Percentiles rank a stretch among this genome's conserved stretches.
These are phyloP conservation scores for Cassiopea andromeda DNA, from an alignment of 30 jellyfish, hydroid and myxozoan genomes.

Conservation along the genomic window DNA sequence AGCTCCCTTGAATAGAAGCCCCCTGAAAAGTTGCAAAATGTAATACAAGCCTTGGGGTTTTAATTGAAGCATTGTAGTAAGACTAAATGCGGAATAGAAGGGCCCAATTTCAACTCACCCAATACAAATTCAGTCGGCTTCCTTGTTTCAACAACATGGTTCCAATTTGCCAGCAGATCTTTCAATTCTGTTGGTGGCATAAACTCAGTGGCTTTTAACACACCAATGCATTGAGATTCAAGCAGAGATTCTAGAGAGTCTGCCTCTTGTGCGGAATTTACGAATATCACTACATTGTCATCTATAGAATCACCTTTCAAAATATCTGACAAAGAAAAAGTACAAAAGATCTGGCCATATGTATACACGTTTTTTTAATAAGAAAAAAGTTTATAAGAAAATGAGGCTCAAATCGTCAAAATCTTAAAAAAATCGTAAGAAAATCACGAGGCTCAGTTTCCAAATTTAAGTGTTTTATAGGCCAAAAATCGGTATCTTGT, in stretches of 20 bases:
- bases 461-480: too few relatives aligned
- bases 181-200: conserved; percentile 67
- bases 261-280: conserved; percentile 82
- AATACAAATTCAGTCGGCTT: conserved; percentile 19
- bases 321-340: conserved; percentile 39
- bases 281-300: conserved; percentile 68
- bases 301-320: conserved; percentile 61
- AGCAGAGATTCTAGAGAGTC: conserved; percentile 64
- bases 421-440: too few relatives aligned
- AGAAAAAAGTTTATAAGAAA: too few relatives aligned
- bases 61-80: not conserved
- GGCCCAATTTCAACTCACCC: conserved; percentile 11
- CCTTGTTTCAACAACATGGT: conserved; percentile 47
- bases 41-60: not conserved
- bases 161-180: conserved; percentile 74
- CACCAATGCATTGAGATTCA: conserved; percentile 55
- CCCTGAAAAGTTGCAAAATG: too few relatives aligned
- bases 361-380: too few relatives aligned
- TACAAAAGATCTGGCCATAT: not conserved
- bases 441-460: too few relatives aligned
- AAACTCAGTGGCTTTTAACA: conserved; percentile 74
- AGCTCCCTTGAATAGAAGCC: too few relatives aligned
- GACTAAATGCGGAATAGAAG: not conserved
- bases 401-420: too few relatives aligned
- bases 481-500: too few relatives aligned